A percentile compares a stretch with the other conserved stretches of the same genome.
Conservation (phyloP, 2,888 invertebrate genomes). For the Ctenicera cuprea region DNA sequence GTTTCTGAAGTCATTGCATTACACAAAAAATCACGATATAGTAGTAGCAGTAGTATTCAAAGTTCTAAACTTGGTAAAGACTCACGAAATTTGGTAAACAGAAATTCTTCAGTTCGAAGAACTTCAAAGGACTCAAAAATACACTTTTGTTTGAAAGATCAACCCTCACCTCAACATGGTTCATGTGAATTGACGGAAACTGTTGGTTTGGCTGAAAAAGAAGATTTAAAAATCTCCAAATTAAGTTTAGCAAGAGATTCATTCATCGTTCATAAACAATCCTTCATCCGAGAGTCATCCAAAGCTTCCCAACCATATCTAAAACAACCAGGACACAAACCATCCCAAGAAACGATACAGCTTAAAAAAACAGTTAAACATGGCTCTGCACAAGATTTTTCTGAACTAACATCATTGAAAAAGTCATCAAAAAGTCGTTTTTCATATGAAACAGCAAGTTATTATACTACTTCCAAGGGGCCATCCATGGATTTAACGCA, state of each 20-base stretch:
- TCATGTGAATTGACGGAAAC: background rate
- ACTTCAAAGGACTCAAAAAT: background rate
- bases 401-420: background rate
- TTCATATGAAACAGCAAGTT: no score
- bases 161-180: background rate
- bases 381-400: background rate
- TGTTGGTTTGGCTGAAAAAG: background rate
- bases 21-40: background rate
- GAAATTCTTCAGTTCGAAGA: background rate
- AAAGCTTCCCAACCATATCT: no score
- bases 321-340: background rate
- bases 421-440: background rate
- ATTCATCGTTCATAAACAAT: constrained; percentile 34
- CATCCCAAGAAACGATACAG: background rate
- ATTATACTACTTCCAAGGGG: no score
- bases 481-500: no score
- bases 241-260: constrained; percentile 47
- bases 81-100: no score
- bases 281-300: background rate
- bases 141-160: background rate
- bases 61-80: no score
- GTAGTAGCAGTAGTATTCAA: background rate
- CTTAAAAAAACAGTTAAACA: background rate
- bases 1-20: constrained; percentile 2
- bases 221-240: constrained; percentile 11